phyloP scores from a whole-genome alignment of 1,140 invertebrate genomes.

The Drosophila funebris region DNA sequence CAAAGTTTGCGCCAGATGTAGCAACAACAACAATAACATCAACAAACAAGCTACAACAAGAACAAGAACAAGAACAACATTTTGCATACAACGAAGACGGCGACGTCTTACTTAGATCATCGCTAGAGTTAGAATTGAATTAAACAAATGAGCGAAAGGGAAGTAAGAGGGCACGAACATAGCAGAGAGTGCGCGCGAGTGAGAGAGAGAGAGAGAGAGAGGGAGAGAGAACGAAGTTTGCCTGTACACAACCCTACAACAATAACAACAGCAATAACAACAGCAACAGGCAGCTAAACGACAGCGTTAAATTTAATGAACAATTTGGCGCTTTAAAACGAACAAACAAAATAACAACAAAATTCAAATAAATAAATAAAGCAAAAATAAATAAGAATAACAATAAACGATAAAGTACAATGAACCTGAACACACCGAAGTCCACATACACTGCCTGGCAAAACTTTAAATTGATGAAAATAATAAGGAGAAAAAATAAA shows the following conservation, averaged over 20 bases:
- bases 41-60: constrained; percentile 39
- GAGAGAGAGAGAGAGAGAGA: neutral
- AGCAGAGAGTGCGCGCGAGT: neutral
- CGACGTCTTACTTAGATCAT: constrained; percentile 78
- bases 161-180: neutral
- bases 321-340: constrained; percentile 55
- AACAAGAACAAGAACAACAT: constrained; percentile 46
- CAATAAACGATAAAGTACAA: neutral
- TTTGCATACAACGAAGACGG: constrained; percentile 52
- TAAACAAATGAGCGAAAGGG: constrained; percentile 58
- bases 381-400: neutral
- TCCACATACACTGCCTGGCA: neutral
- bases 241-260: constrained; percentile 4
- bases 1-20: constrained; percentile 65
- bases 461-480: no score
- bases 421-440: neutral
- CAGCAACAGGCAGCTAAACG: constrained; percentile 22
- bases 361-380: constrained; percentile 20
- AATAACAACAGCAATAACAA: constrained; percentile 14
- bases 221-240: constrained; percentile 7
- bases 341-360: constrained; percentile 63
- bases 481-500: no score
- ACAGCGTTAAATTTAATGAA: constrained; percentile 47
- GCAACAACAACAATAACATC: constrained; percentile 38
- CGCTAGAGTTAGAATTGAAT: constrained; percentile 79